These are phyloP conservation scores for Tetragnatha versicolor DNA, from an alignment of 1,140 invertebrate species.

Conservation along the genomic window DNA sequence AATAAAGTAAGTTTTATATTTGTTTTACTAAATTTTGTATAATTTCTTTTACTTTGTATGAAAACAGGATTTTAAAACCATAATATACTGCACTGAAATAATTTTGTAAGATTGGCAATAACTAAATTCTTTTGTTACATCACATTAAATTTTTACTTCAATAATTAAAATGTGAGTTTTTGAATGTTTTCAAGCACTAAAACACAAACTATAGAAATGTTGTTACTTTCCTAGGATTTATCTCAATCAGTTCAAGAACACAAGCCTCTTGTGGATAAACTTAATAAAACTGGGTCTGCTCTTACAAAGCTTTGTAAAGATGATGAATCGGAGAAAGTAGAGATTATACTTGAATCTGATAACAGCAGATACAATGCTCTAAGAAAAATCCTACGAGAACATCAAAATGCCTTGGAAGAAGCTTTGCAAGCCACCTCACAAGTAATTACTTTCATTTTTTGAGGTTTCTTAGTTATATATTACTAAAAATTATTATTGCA, in stretches of 20 bases:
- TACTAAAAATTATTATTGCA: neutral
- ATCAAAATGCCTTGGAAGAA: conserved; percentile 90
- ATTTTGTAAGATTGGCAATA: too few relatives aligned
- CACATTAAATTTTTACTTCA: too few relatives aligned
- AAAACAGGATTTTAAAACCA: neutral
- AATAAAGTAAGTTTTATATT: conserved; percentile 72
- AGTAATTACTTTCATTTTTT: conserved; percentile 23
- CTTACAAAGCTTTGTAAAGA: conserved; percentile 84
- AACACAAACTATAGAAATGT: too few relatives aligned
- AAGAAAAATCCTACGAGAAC: conserved; percentile 78
- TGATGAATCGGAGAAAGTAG: conserved; percentile 85
- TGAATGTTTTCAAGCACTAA: too few relatives aligned
- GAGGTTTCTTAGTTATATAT: neutral
- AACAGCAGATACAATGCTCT: conserved; percentile 88
- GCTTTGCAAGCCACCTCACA: conserved; percentile 76
- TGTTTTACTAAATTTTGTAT: neutral
- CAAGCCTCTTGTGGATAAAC: conserved; percentile 91
- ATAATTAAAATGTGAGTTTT: too few relatives aligned
- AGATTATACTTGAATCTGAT: conserved; percentile 86
- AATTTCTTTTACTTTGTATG: neutral
- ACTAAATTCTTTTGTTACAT: too few relatives aligned
- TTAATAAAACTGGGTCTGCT: conserved; percentile 93
- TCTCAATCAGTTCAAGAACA: conserved; percentile 91
- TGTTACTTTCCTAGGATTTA: conserved; percentile 67
- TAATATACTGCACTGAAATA: too few relatives aligned